Evolutionary conservation across 1,140 invertebrate genomes (phyloP).

Genomic region (Drosophila erecta): DNA sequence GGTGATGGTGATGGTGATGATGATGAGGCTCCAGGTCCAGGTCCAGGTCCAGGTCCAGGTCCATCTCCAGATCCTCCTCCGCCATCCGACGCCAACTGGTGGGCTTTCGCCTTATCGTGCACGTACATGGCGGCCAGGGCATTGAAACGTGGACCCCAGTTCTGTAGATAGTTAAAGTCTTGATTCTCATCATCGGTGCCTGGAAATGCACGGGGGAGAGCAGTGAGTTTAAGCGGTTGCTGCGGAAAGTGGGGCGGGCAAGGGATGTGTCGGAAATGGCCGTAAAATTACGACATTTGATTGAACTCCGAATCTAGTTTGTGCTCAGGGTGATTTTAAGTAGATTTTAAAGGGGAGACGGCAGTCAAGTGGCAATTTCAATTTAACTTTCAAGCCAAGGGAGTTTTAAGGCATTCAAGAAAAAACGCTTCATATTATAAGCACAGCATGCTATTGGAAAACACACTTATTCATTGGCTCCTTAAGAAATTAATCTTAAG

Average conservation of each 20-base stretch:
- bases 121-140: constrained; percentile 99
- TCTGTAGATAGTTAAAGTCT: constrained; percentile 98
- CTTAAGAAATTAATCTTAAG: no score
- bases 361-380: neutral
- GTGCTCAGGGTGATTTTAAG: neutral
- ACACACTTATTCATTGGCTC: no score
- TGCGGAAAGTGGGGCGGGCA: constrained; percentile 1
- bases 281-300: neutral
- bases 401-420: no score
- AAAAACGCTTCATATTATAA: no score
- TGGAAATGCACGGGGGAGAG: constrained; percentile 71
- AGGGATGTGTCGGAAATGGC: neutral
- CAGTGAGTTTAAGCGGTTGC: constrained; percentile 4
- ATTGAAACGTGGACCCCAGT: constrained; percentile 98
- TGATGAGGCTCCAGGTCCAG: constrained; percentile 30
- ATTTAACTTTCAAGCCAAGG: neutral
- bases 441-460: no score
- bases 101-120: constrained; percentile 86
- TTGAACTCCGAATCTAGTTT: neutral
- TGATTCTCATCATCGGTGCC: constrained; percentile 97
- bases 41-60: constrained; percentile 8
- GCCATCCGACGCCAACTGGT: constrained; percentile 29
- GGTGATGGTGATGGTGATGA: constrained; percentile 45
- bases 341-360: no score
- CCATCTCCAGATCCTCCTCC: constrained; percentile 24